A percentile compares a stretch with the other conserved stretches of the same genome.
phyloP scores from a whole-genome alignment of 2,113 vertebrate genomes.

The Notechis scutatus region DNA sequence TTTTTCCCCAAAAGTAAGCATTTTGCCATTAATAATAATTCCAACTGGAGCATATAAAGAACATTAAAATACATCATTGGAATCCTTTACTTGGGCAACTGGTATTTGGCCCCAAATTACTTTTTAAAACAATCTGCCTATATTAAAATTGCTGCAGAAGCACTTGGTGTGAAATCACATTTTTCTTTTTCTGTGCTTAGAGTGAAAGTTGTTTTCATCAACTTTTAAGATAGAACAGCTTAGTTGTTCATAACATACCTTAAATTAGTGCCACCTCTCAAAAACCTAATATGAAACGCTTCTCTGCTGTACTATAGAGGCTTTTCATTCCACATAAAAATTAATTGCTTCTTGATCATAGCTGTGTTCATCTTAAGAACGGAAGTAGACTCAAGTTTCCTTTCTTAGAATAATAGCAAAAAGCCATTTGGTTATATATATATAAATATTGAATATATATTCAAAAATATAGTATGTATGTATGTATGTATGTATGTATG shows the following conservation, averaged over 20 bases:
- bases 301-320: not conserved
- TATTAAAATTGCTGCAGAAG: not conserved
- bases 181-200: not conserved
- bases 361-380: constrained; percentile 1
- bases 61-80: not conserved
- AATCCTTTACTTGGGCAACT: not conserved
- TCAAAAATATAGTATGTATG: too few relatives aligned
- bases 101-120: not conserved
- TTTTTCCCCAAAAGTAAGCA: not conserved
- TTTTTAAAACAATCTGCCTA: not conserved
- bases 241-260: not conserved
- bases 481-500: too few relatives aligned
- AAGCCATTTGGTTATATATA: not conserved
- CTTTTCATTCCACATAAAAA: constrained; percentile 2
- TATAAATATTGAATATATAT: too few relatives aligned
- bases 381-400: not conserved
- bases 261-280: constrained; percentile 23
- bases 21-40: not conserved
- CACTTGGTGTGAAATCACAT: not conserved
- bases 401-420: not conserved
- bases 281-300: not conserved
- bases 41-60: not conserved
- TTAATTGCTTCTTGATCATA: constrained; percentile 20
- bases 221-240: not conserved
- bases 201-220: not conserved